Evolutionary conservation across 2,113 vertebrate species (phyloP).

Genomic region (Zosterops japonicus): DNA sequence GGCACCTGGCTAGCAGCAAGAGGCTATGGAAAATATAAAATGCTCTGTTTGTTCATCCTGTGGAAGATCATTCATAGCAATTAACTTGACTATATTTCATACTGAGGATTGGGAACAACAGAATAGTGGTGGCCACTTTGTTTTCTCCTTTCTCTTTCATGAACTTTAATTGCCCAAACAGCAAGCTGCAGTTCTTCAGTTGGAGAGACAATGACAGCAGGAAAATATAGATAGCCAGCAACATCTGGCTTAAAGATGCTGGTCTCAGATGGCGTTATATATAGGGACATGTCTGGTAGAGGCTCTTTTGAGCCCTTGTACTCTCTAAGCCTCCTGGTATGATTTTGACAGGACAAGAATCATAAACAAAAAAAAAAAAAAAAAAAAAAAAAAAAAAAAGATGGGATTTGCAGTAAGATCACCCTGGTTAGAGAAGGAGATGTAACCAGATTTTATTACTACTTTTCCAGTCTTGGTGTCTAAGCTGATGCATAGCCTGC

Average conservation of each 20-base stretch:
- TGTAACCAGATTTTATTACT: neutral
- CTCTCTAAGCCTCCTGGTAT: neutral
- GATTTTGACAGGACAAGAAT: neutral
- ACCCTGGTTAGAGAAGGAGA: neutral
- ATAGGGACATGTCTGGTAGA: neutral
- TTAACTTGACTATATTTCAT: neutral
- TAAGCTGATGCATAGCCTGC: neutral
- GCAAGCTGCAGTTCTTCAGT: neutral
- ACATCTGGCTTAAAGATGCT: neutral
- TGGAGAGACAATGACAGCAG: neutral
- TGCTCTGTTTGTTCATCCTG: neutral
- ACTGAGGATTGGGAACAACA: neutral
- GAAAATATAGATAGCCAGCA: neutral
- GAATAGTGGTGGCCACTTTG: neutral
- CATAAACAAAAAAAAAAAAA: neutral
- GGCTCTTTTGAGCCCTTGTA: neutral
- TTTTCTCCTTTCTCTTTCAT: neutral
- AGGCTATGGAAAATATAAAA: neutral
- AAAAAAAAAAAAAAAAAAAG: neutral
- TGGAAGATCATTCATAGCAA: neutral
- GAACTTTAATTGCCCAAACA: neutral
- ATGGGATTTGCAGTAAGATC: neutral
- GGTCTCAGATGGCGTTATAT: neutral
- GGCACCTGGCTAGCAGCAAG: neutral
- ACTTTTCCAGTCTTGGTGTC: neutral